phyloP scores from a whole-genome alignment of 2,888 invertebrate genomes.

The Thera obeliscata region DNA sequence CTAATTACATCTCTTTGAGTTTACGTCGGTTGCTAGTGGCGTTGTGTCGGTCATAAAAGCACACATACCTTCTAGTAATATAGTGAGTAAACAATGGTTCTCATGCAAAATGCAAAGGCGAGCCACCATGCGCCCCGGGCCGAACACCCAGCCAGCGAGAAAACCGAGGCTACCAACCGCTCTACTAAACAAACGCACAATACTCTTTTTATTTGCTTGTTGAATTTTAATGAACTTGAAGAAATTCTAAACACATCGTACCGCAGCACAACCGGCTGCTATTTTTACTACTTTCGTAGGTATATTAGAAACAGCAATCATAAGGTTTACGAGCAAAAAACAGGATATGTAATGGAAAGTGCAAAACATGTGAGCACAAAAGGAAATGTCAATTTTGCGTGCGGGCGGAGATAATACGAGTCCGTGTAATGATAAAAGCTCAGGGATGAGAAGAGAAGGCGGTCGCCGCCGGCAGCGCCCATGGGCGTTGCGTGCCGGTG shows the following conservation, averaged over 20 bases:
- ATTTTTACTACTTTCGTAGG: conserved; percentile 53
- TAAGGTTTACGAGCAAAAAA: conserved; percentile 57
- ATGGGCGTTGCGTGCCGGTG: conserved; percentile 35
- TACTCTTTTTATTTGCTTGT: conserved; percentile 54
- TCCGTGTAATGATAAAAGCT: conserved; percentile 52
- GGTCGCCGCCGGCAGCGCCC: conserved; percentile 32
- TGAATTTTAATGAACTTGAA: conserved; percentile 52
- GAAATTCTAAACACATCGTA: conserved; percentile 27
- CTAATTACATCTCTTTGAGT: conserved; percentile 40
- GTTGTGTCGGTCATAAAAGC: conserved; percentile 29
- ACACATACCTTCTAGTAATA: conserved; percentile 27
- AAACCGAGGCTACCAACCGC: conserved; percentile 56
- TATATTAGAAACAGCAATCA: conserved; percentile 50
- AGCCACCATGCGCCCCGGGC: conserved; percentile 51
- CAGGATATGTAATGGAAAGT: conserved; percentile 54
- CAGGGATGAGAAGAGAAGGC: conserved; percentile 31
- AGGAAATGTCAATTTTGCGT: conserved; percentile 66
- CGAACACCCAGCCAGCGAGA: conserved; percentile 50
- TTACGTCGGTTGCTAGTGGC: conserved; percentile 23
- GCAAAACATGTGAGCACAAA: conserved; percentile 55
- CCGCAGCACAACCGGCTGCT: conserved; percentile 40
- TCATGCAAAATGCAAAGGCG: conserved; percentile 72
- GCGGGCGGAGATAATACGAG: conserved; percentile 54
- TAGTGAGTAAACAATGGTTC: conserved; percentile 62
- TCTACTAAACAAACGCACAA: conserved; percentile 58